A percentile compares a stretch with the other conserved stretches of the same genome.
These are phyloP conservation scores for Micrastur ruficollis DNA, from an alignment of 2,797 vertebrate genomes.

Conservation along the genomic window DNA sequence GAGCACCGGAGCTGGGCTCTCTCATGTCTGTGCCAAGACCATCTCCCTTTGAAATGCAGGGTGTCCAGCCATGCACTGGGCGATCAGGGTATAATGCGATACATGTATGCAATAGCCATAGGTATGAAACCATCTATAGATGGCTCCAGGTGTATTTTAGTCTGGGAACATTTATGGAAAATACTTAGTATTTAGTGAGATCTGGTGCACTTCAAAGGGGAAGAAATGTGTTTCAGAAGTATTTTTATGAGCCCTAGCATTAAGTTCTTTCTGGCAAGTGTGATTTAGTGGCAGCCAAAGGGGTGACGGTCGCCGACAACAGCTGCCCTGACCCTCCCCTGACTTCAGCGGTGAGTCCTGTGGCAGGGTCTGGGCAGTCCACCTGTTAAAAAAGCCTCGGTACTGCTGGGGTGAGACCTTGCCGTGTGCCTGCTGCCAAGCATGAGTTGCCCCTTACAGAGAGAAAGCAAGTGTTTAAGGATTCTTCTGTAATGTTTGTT, in stretches of 20 bases:
- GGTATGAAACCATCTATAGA: neutral
- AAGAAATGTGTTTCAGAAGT: neutral
- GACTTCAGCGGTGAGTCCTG: neutral
- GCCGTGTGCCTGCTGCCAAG: neutral
- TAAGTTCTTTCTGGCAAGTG: neutral
- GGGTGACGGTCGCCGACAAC: neutral
- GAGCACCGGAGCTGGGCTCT: neutral
- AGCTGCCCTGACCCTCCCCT: neutral
- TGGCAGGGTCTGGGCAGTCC: neutral
- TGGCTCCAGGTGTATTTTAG: neutral
- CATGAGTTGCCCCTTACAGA: neutral
- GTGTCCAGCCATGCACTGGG: neutral
- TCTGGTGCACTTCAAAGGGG: neutral
- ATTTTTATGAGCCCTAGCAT: constrained; percentile 34
- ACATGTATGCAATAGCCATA: neutral
- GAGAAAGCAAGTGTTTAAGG: neutral
- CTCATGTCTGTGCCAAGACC: accelerated
- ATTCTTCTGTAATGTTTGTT: neutral
- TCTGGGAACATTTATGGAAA: neutral
- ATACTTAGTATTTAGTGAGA: neutral
- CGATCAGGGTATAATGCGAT: neutral
- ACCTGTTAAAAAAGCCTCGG: neutral
- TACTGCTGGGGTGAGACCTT: neutral
- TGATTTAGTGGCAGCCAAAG: neutral
- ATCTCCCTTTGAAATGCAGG: neutral